Evolutionary conservation across 2,888 invertebrate species (phyloP), one percentile per base, ranked within the genome.

Genomic region (Drosophila putrida): DNA sequence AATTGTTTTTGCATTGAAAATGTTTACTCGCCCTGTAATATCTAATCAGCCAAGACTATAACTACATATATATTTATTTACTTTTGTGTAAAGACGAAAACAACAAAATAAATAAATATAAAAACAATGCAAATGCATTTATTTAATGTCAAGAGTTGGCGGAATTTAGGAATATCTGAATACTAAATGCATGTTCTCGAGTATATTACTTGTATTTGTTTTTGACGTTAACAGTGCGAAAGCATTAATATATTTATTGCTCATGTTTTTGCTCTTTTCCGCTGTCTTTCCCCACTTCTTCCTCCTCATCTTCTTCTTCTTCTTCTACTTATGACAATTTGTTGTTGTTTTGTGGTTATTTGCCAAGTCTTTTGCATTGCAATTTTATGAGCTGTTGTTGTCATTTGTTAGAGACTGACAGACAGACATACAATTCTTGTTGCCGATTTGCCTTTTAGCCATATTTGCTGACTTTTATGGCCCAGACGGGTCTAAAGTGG

Each of bases 91-190:
- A 70, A 57, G 53, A 33, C 54, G 57, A 35, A 28, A 31, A 72
- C 39, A 46, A 61, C 63, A 57, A 50, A 54, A 58, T 58, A 50
- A 54, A 58, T 58, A 46, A 58, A 20, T 20, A 20, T 27, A 28
- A 39, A 61, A 74, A 74, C 71, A 79, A 69, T 60, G 65, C 67
- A 68, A 75, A 71, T 84, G 73, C 82, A 77, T 75, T 75, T 57
- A 78, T 86, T 86, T 80, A 70, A 72, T 70, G 82, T 64, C 86
- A 71, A 80, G 78, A 71, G 77, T 33, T 65, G 49, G 51, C 15
- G 41, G 46, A 58, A 43, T 60, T 60, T 54, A 65, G 47, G 51
- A 77, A 69, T 66, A 71, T 55, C 15, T 9, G 6, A 44, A 13
- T 54, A 50, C 33, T 11, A 20, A 33, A 46, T 46, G 2, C 10